A percentile compares a stretch with the other conserved stretches of the same genome.
Evolutionary conservation across 2,113 vertebrate genomes (phyloP).

Genomic region (Oreochromis tanganicae): DNA sequence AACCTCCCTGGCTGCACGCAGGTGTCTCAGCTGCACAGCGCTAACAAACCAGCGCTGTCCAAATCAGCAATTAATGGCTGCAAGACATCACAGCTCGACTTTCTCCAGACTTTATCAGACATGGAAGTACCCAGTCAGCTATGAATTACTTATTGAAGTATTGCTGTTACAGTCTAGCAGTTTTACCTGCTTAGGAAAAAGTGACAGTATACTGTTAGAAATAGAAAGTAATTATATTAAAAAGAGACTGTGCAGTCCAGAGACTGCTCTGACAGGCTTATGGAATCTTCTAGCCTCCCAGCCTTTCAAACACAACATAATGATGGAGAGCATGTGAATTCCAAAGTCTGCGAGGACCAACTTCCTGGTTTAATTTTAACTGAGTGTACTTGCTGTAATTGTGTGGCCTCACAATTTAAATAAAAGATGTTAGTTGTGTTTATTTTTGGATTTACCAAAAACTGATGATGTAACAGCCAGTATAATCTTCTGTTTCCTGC

Average conservation of each 20-base stretch:
- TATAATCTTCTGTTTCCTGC: accelerated
- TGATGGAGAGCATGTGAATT: background rate
- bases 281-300: background rate
- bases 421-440: background rate
- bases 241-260: background rate
- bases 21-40: background rate
- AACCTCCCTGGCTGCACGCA: background rate
- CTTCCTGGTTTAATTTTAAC: background rate
- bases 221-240: background rate
- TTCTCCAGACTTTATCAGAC: background rate
- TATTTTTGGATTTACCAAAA: background rate
- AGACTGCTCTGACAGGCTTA: accelerated
- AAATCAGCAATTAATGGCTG: accelerated
- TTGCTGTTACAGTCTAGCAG: background rate
- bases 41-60: background rate
- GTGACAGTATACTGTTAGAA: background rate
- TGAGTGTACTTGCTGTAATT: background rate
- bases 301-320: background rate
- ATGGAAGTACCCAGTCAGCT: background rate
- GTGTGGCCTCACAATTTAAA: background rate
- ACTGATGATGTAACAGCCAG: background rate
- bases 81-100: background rate
- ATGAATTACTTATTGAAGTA: background rate
- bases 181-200: background rate
- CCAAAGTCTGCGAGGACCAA: background rate